These are phyloP conservation scores for Zaprionus lachaisei DNA, from an alignment of 1,140 invertebrate species.

Conservation along the genomic window DNA sequence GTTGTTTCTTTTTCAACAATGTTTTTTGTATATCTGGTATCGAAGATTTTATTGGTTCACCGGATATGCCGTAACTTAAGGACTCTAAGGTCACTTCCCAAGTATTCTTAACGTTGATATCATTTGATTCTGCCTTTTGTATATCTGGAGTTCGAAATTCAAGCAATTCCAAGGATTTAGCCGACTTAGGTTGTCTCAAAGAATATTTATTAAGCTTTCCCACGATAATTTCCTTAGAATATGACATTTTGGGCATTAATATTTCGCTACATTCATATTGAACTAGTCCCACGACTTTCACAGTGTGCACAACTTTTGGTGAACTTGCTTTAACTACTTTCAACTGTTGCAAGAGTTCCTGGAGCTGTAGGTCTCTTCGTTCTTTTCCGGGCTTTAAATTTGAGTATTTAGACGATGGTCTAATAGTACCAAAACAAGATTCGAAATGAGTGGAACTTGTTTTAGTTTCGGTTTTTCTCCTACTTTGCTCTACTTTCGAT, in stretches of 20 bases:
- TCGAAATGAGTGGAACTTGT: conserved; percentile 7
- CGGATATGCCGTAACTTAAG: neutral
- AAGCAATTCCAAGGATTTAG: neutral
- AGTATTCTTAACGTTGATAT: neutral
- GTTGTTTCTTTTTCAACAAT: neutral
- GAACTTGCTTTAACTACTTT: neutral
- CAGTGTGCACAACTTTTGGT: neutral
- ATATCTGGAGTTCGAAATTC: conserved; percentile 53
- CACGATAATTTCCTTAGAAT: neutral
- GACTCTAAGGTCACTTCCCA: neutral
- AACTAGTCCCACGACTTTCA: conserved; percentile 5
- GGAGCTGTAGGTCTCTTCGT: neutral
- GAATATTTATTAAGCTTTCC: neutral
- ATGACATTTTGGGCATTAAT: conserved; percentile 14
- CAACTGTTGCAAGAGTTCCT: neutral
- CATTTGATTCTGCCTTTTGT: neutral
- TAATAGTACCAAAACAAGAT: conserved; percentile 7
- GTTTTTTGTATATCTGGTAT: conserved; percentile 5
- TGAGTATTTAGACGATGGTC: neutral
- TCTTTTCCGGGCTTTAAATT: neutral
- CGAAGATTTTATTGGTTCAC: neutral
- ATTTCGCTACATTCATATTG: conserved; percentile 20
- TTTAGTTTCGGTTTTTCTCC: neutral
- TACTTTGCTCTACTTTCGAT: neutral
- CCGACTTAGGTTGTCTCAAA: neutral